Evolutionary conservation across 2,888 invertebrate genomes (phyloP).

Genomic region (Phortica magna): DNA sequence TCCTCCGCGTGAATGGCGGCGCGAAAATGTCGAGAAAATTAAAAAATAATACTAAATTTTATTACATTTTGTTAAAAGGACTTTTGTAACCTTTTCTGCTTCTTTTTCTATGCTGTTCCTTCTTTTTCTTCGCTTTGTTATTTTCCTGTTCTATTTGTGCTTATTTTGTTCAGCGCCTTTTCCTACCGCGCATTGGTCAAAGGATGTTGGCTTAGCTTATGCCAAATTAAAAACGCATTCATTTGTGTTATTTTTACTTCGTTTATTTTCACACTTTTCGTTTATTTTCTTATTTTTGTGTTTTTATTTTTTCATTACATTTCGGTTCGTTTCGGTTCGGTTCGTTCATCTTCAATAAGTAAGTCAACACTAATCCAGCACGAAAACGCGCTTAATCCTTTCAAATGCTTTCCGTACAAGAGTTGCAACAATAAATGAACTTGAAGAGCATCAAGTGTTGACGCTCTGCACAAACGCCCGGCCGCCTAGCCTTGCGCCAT

Average conservation of each 20-base stretch:
- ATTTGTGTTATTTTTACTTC: conserved; percentile 46
- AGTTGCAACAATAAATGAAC: conserved; percentile 40
- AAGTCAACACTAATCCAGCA: conserved; percentile 57
- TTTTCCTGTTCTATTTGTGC: conserved; percentile 37
- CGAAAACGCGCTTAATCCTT: conserved; percentile 53
- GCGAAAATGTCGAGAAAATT: conserved; percentile 22
- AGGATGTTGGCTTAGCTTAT: conserved; percentile 60
- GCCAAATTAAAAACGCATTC: conserved; percentile 72
- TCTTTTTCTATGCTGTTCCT: conserved; percentile 32
- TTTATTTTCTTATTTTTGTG: conserved; percentile 20
- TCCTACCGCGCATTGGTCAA: conserved; percentile 34
- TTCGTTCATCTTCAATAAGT: conserved; percentile 35
- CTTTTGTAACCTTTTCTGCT: neutral
- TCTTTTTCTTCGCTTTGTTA: conserved; percentile 48
- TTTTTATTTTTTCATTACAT: conserved; percentile 40
- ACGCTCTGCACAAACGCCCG: too few relatives aligned
- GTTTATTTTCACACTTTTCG: neutral
- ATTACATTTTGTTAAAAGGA: conserved; percentile 7
- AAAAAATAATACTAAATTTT: conserved; percentile 35
- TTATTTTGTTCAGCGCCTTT: conserved; percentile 16
- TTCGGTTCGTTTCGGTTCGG: conserved; percentile 41
- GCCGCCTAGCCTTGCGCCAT: too few relatives aligned
- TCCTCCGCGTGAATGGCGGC: conserved; percentile 5
- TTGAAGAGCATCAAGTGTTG: neutral
- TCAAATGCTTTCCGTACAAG: conserved; percentile 45